Base-by-base conservation (phyloP, 2,888 invertebrate species). In the Drosophila ezoana region DNA sequence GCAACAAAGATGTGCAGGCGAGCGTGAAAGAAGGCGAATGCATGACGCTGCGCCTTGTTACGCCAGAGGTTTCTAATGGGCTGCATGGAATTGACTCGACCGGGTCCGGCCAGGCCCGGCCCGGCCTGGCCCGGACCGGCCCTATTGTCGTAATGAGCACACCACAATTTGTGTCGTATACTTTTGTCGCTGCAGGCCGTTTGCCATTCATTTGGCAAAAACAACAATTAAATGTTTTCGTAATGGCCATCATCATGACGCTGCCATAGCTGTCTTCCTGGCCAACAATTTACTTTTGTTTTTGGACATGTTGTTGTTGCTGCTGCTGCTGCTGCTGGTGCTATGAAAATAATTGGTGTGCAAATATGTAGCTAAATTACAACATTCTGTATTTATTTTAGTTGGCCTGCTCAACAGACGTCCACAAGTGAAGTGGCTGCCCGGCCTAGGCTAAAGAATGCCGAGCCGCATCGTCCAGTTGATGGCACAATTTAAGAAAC, bases 151-250 rank as follows among this genome's bases (percentile, higher is more conserved):
- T 87, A 86, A 86, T 86, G 87, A 86, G 85, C 87, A 82, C 87
- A 85, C 82, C 86, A 86, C 86, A 84, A 86, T 84, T 84, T 86
- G 86, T 83, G 83, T 84, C 78, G 81, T 86, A 69, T 72, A 73
- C 66, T 72, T 63, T 66, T 70, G 67, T 66, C 65, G 81, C 74
- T 74, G 69, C 72, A 73, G 81, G 82, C 79, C 88, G 81, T 88
- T 89, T 88, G 79, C 89, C 81, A 78, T 87, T 85, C 81, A 81
- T 81, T 88, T 89, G 72, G 87, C 76, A 84, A 87, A 81, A 79
- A 82, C 84, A 85, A 85, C 76, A 89, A 83, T 82, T 87, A 89
- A 81, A 78, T 79, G 89, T 88, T 87, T 85, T 87, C 83, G 87
- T 83, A 89, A 89, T 89, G 89, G 83, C 81, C 79, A 75, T 75